Conservation (phyloP, 2,888 invertebrate genomes). For the Griposia aprilina region DNA sequence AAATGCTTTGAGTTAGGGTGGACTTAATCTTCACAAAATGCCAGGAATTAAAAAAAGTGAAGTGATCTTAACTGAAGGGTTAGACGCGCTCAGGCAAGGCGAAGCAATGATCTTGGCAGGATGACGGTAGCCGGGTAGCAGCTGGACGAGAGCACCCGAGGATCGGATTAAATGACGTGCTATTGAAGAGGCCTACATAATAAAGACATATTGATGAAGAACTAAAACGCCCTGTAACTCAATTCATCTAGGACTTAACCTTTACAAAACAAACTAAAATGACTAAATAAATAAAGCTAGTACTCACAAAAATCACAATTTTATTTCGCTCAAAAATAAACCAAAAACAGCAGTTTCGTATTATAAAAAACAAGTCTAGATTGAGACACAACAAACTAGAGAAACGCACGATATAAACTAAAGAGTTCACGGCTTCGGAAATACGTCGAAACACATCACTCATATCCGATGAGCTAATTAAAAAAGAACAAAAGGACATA, state of each 20-base stretch:
- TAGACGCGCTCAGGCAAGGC: background rate
- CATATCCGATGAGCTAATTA: conserved; percentile 57
- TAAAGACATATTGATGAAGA: background rate
- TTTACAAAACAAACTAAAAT: background rate
- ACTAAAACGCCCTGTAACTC: background rate
- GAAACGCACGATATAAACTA: conserved; percentile 42
- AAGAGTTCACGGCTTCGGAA: conserved; percentile 41
- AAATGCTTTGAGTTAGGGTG: background rate
- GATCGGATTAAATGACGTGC: background rate
- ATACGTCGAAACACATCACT: conserved; percentile 36
- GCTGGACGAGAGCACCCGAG: background rate
- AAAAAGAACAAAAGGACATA: conserved; percentile 63
- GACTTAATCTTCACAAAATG: background rate
- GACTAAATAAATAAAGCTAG: conserved; percentile 18
- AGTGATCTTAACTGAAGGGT: background rate
- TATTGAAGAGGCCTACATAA: background rate
- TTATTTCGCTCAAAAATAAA: conserved; percentile 45
- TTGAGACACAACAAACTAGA: conserved; percentile 26
- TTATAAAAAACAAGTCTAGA: conserved; percentile 11
- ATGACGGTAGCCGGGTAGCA: background rate
- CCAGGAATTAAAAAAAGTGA: background rate
- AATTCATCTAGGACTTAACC: background rate
- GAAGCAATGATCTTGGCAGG: background rate
- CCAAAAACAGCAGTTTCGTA: conserved; percentile 16
- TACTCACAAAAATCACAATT: conserved; percentile 58